Percentiles rank a stretch among this genome's conserved stretches.
Conservation (phyloP, 2,888 invertebrate species). For the Coleophora flavipennella region DNA sequence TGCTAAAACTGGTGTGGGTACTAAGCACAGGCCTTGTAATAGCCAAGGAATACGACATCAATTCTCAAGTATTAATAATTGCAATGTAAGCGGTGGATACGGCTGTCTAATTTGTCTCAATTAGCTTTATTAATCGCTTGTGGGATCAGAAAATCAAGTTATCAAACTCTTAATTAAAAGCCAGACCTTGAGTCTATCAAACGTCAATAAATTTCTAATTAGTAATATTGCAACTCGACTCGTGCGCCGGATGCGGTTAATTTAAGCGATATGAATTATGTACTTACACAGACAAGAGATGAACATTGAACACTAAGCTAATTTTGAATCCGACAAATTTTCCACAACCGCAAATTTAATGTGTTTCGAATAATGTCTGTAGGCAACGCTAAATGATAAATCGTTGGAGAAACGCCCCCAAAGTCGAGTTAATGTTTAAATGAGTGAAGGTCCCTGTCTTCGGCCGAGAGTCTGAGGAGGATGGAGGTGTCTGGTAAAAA, state of each 20-base stretch:
- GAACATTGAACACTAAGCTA: no score
- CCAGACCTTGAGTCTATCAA: conserved; percentile 28
- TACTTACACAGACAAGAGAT: conserved; percentile 34
- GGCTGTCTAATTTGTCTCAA: conserved; percentile 24
- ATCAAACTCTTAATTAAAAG: no score
- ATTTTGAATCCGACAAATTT: conserved; percentile 72
- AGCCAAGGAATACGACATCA: no score
- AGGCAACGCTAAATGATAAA: conserved; percentile 72
- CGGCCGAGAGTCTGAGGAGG: conserved; percentile 40
- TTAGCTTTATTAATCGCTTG: conserved; percentile 12
- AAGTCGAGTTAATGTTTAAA: conserved; percentile 58
- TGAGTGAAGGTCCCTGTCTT: conserved; percentile 44
- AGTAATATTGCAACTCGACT: conserved; percentile 49
- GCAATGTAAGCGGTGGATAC: conserved; percentile 9
- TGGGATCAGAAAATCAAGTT: not conserved
- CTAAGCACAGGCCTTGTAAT: no score
- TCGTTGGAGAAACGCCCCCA: conserved; percentile 64
- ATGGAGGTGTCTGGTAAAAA: conserved; percentile 60
- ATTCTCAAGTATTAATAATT: not conserved
- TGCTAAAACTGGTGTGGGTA: no score
- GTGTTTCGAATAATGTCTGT: conserved; percentile 72
- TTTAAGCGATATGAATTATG: conserved; percentile 68
- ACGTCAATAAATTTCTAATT: conserved; percentile 59
- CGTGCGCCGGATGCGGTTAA: conserved; percentile 52
- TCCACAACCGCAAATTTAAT: conserved; percentile 69